These are phyloP conservation scores for Microplitis deprimator DNA, from an alignment of 2,888 invertebrate genomes.

Conservation along the genomic window DNA sequence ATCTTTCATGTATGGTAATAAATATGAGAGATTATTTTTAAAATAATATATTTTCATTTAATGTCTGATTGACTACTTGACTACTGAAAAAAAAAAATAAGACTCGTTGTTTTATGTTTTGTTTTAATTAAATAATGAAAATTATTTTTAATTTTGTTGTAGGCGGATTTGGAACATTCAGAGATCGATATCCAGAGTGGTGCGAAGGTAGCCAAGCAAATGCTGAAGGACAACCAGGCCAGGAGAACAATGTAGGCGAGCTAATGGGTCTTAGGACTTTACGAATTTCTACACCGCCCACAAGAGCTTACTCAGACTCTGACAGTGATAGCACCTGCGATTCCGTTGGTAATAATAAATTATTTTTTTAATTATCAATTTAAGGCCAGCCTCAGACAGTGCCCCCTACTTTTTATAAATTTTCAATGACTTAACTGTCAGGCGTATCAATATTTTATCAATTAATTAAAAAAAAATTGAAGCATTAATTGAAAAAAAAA, in stretches of 20 bases:
- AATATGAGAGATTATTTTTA: slow-evolving; percentile 13
- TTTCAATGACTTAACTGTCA: too few species aligned
- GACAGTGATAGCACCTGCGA: slow-evolving; percentile 75
- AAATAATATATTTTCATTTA: not conserved
- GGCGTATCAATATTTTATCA: too few species aligned
- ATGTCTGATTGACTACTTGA: slow-evolving; percentile 15
- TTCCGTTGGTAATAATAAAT: slow-evolving; percentile 62
- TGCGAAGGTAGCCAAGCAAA: slow-evolving; percentile 83
- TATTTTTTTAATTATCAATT: not conserved
- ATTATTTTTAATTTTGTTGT: slow-evolving; percentile 51
- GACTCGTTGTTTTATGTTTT: not conserved
- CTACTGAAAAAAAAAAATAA: slow-evolving; percentile 1
- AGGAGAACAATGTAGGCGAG: slow-evolving; percentile 73
- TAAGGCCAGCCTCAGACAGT: not conserved
- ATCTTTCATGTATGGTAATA: slow-evolving; percentile 15
- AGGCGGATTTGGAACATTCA: slow-evolving; percentile 92
- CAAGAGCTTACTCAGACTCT: slow-evolving; percentile 82
- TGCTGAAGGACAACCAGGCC: slow-evolving; percentile 62
- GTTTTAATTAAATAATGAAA: not conserved
- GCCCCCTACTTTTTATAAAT: too few species aligned
- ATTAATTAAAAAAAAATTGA: too few species aligned
- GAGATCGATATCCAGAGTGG: slow-evolving; percentile 90
- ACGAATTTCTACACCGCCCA: slow-evolving; percentile 81
- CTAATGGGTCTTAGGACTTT: slow-evolving; percentile 82
- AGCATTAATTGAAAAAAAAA: too few species aligned